Conservation (phyloP, 1,140 invertebrate species). For the Drosophila micromelanica region DNA sequence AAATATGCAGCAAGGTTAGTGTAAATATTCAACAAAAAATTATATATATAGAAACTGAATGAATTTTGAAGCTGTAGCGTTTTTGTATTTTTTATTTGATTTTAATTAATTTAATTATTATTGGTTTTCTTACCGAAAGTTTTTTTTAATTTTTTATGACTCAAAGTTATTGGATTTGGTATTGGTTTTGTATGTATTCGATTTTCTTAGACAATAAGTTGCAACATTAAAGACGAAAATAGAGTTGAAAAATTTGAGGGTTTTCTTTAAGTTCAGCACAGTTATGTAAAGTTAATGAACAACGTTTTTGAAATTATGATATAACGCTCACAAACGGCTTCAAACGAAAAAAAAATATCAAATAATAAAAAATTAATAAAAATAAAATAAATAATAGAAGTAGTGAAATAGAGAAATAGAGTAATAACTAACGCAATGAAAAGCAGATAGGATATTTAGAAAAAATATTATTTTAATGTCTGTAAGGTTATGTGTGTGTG, state of each 20-base stretch:
- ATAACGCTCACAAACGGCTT: constrained; percentile 24
- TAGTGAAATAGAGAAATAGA: background rate
- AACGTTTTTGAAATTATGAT: constrained; percentile 6
- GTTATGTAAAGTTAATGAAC: constrained; percentile 36
- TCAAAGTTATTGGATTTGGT: constrained; percentile 50
- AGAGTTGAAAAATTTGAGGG: constrained; percentile 69
- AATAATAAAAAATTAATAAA: constrained; percentile 1
- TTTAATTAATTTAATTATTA: constrained; percentile 29
- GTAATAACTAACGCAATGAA: background rate
- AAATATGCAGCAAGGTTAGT: constrained; percentile 77
- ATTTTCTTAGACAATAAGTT: constrained; percentile 83
- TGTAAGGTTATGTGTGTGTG: background rate
- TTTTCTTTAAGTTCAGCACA: constrained; percentile 46
- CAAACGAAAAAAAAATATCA: constrained; percentile 10
- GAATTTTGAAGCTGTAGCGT: constrained; percentile 58
- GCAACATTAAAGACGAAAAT: constrained; percentile 84
- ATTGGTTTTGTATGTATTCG: constrained; percentile 45
- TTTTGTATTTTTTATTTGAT: constrained; percentile 29
- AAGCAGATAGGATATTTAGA: background rate
- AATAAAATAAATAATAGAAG: background rate
- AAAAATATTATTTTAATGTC: background rate
- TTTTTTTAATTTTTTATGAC: constrained; percentile 4
- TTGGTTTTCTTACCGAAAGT: constrained; percentile 53
- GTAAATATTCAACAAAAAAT: constrained; percentile 63
- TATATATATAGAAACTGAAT: constrained; percentile 50